Evolutionary conservation across 2,113 vertebrate species (phyloP).

Genomic region (Emberiza fucata): DNA sequence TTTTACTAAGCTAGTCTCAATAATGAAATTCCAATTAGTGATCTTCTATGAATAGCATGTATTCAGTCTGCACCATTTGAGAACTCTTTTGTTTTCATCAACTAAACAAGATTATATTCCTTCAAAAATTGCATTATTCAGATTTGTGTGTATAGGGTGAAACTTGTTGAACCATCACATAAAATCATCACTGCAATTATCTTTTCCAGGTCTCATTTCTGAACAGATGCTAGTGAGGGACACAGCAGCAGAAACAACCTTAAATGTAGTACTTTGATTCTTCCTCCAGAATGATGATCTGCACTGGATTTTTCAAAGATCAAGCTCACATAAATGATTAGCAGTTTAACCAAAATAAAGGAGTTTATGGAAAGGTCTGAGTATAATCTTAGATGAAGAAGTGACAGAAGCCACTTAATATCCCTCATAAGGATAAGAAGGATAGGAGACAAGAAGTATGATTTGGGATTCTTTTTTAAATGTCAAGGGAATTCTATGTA

Average conservation of each 20-base stretch:
- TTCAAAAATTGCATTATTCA: neutral
- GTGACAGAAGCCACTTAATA: neutral
- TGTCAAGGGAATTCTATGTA: neutral
- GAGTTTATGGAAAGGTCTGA: neutral
- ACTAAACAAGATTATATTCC: neutral
- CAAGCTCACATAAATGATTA: neutral
- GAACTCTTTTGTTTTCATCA: neutral
- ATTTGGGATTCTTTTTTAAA: neutral
- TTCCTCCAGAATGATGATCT: neutral
- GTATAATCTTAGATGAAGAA: neutral
- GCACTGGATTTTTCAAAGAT: neutral
- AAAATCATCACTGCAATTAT: neutral
- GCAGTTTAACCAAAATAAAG: neutral
- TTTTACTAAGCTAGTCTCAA: neutral
- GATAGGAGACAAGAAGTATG: neutral
- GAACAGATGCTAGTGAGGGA: neutral
- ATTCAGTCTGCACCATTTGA: neutral
- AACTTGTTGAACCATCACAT: neutral
- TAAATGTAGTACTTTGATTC: neutral
- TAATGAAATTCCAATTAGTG: neutral
- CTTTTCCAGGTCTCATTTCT: neutral
- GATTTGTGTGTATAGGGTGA: neutral
- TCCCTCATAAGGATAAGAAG: neutral
- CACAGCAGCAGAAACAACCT: neutral
- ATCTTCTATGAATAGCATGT: neutral